Evolutionary conservation across 2,113 vertebrate species (phyloP).

Genomic region (Poicephalus meyeri): DNA sequence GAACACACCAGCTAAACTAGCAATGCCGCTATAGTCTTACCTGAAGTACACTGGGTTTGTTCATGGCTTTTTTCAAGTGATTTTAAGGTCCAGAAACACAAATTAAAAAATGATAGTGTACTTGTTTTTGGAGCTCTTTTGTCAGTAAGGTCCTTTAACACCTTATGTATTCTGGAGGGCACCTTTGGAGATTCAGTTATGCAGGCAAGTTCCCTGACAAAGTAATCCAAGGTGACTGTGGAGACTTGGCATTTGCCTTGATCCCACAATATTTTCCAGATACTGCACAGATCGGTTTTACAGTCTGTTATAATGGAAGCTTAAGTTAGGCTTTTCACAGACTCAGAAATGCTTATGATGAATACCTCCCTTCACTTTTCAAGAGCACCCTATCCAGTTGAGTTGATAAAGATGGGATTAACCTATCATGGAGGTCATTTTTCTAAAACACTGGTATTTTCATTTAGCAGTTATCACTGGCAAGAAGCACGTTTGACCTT

Average conservation of each 20-base stretch:
- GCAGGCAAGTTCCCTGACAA: neutral
- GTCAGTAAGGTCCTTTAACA: neutral
- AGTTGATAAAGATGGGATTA: conserved; percentile 54
- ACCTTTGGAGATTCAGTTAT: neutral
- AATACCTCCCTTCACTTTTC: neutral
- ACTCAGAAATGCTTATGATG: neutral
- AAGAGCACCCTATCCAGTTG: conserved; percentile 21
- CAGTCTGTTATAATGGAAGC: neutral
- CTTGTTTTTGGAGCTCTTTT: neutral
- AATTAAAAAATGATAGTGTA: neutral
- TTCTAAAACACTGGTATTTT: neutral
- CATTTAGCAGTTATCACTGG: neutral
- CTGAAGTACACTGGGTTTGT: neutral
- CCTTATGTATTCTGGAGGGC: neutral
- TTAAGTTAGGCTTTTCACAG: conserved; percentile 37
- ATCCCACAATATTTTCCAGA: conserved; percentile 13
- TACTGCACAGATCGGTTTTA: neutral
- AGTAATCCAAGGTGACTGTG: neutral
- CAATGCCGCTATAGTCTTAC: neutral
- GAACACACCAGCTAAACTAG: neutral
- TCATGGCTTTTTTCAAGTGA: neutral
- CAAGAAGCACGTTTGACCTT: conserved; percentile 43
- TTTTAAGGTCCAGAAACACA: neutral
- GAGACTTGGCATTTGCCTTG: neutral
- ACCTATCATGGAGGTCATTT: conserved; percentile 31